Evolutionary conservation across 1,140 invertebrate genomes (phyloP).

Genomic region (Orussus abietinus): DNA sequence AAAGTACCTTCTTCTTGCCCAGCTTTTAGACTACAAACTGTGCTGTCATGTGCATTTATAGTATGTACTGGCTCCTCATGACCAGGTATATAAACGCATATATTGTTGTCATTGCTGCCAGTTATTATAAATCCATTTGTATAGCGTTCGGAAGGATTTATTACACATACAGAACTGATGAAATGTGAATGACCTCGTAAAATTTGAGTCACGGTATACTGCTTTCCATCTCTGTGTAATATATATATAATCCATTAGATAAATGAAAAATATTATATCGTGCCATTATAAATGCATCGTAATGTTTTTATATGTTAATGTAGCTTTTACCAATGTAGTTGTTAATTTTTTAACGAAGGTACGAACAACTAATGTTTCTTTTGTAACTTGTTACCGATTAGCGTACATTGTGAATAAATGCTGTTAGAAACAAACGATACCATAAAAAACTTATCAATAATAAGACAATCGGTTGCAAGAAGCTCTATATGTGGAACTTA

Average conservation of each 20-base stretch:
- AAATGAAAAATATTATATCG: no score
- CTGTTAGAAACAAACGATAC: no score
- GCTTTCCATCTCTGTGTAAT: conserved; percentile 53
- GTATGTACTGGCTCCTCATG: conserved; percentile 60
- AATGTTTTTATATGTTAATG: no score
- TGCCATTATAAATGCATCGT: no score
- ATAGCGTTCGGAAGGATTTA: conserved; percentile 65
- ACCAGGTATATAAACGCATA: conserved; percentile 70
- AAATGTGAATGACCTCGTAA: conserved; percentile 83
- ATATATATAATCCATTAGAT: conserved; percentile 12
- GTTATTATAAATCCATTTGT: conserved; percentile 79
- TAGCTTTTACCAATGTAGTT: no score
- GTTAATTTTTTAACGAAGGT: no score
- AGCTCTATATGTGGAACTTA: no score
- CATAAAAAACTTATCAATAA: no score
- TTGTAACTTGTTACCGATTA: no score
- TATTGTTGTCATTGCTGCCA: conserved; percentile 83
- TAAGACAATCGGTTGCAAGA: no score
- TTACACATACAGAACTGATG: conserved; percentile 73
- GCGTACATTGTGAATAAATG: no score
- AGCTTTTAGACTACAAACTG: conserved; percentile 64
- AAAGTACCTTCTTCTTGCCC: conserved; percentile 57
- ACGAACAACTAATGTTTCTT: no score
- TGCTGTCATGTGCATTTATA: conserved; percentile 77
- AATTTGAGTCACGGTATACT: conserved; percentile 61